Evolutionary conservation across 1,140 invertebrate species (phyloP).

Genomic region (Phenacoccus solenopsis): DNA sequence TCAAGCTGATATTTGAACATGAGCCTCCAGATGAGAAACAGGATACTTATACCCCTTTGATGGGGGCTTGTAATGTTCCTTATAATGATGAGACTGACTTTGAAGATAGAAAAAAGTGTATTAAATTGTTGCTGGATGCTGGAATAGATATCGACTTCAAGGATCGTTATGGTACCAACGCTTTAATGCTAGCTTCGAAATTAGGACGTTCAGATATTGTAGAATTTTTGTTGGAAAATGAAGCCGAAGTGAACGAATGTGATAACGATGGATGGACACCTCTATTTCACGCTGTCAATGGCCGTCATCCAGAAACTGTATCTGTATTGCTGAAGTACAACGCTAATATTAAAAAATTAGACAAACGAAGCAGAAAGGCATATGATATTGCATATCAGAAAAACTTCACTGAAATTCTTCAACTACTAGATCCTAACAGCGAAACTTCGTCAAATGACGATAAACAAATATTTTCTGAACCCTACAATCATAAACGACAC

Average conservation of each 20-base stretch:
- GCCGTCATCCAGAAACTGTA: not conserved
- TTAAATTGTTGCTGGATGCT: not conserved
- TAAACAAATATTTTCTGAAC: not conserved
- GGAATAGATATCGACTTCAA: not conserved
- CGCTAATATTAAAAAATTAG: not conserved
- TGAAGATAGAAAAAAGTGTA: not conserved
- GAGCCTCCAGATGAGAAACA: not conserved
- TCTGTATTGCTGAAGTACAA: not conserved
- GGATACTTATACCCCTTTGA: not conserved
- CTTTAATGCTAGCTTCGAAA: not conserved
- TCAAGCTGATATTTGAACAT: not conserved
- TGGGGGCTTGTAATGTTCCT: not conserved
- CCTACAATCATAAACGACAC: not conserved
- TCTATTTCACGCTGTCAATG: not conserved
- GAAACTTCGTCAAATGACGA: not conserved
- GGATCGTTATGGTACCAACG: not conserved
- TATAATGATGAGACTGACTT: not conserved
- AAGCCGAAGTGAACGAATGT: not conserved
- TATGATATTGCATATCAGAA: not conserved
- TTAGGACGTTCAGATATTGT: not conserved
- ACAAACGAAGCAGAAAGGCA: not conserved
- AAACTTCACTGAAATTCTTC: not conserved
- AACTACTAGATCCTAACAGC: not conserved
- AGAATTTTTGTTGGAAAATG: not conserved
- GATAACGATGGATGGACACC: slow-evolving; percentile 5